These are phyloP conservation scores for Vicugna pacos DNA, from an alignment of 2,113 vertebrate genomes.

Conservation along the genomic window DNA sequence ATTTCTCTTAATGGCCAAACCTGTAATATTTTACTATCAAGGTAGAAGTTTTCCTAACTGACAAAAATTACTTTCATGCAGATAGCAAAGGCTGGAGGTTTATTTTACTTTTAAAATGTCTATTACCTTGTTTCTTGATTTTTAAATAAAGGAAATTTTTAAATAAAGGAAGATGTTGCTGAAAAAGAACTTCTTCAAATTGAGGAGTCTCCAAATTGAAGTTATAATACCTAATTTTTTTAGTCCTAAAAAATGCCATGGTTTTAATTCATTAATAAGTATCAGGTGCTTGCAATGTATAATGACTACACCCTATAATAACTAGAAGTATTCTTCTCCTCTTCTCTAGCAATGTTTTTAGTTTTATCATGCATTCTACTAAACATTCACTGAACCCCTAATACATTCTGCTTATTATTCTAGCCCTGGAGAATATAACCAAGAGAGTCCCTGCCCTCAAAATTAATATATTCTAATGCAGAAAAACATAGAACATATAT, in stretches of 20 bases:
- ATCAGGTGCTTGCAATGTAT: background rate
- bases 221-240: background rate
- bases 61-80: conserved; percentile 22
- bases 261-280: conserved; percentile 7
- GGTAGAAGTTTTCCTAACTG: background rate
- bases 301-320: background rate
- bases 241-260: background rate
- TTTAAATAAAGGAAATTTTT: background rate
- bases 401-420: background rate
- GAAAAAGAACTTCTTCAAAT: conserved; percentile 39
- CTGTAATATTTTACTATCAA: background rate
- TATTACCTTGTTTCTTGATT: conserved; percentile 15
- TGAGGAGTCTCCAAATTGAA: conserved; percentile 32
- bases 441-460: background rate
- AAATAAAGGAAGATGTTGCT: background rate
- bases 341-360: background rate
- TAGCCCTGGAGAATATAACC: background rate
- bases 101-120: background rate
- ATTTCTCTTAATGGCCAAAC: background rate
- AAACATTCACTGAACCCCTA: background rate
- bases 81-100: background rate
- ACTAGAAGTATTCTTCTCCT: background rate
- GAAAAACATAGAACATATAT: background rate
- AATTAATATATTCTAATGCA: background rate
- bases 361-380: background rate